Evolutionary conservation across 2,113 vertebrate genomes (phyloP), one percentile per base, ranked within the genome.

Genomic region (Bombycilla garrulus): DNA sequence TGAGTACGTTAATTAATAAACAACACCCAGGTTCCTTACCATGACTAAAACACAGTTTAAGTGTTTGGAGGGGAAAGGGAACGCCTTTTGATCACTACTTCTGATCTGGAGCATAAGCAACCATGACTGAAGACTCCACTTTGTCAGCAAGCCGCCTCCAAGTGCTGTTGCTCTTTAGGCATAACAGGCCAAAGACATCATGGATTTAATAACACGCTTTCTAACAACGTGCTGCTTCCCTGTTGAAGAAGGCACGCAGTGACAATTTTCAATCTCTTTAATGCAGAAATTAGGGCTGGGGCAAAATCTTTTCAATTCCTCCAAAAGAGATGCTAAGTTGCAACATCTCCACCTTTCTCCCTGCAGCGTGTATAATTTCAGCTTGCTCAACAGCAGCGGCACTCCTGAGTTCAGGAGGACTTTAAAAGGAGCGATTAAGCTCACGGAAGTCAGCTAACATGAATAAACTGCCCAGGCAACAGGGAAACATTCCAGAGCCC

Each of bases 381-480:
- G 79, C 90, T 96, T 96, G 79, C 96, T 95, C 82, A 96, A 96
- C 0, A 90, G 66, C 71, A 82, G 85, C 1, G 23, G 91, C 95
- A 93, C 95, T 94, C 93, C 82, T 92, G 90, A 92, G 40, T 42
- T 92, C 72, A 71, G 82, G 70, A 91, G 48, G 54, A 95, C 94
- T 97, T 95, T 95, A 96, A 96, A 97, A 95, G 96, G 93, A 95
- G 79, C 1, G 66, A 94, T 95, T 94, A 96, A 88, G 92, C 71
- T 93, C 90, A 86, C n/a, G 44, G 93, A 96, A 97, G 80, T 48
- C 86, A 94, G 64, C 67, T 48, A 78, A 66, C 15, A 5, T 90
- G 94, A 96, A 91, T 83, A 96, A 95, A 92, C 90, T 90, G 40
- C 90, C 60, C 94, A 78, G 76, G 95, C 90, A 97, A 95, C 90